phyloP scores from a whole-genome alignment of 2,888 invertebrate species.

The Sphecodes monilicornis region DNA sequence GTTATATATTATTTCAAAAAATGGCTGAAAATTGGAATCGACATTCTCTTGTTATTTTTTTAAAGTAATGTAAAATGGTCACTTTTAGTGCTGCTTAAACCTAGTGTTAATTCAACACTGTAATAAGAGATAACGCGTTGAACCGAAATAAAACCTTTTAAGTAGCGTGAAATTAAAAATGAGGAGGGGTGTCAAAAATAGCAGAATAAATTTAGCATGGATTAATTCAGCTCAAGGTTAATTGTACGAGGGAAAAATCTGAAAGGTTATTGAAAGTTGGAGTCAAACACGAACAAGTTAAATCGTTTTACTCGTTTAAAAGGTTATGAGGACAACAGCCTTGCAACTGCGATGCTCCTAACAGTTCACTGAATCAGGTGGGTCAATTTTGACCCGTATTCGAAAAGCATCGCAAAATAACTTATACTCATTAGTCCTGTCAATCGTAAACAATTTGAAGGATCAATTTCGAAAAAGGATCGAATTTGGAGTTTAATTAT shows the following conservation, averaged over 20 bases:
- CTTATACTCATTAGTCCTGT: neutral
- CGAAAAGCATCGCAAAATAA: neutral
- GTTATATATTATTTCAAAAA: too few relatives aligned
- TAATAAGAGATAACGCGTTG: too few relatives aligned
- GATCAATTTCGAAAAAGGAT: too few relatives aligned
- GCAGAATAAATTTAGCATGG: neutral
- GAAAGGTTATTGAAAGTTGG: neutral
- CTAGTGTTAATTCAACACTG: too few relatives aligned
- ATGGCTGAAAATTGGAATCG: too few relatives aligned
- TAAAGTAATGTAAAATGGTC: too few relatives aligned
- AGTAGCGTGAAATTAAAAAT: neutral
- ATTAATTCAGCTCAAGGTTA: neutral
- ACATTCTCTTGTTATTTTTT: too few relatives aligned
- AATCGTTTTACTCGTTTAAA: neutral
- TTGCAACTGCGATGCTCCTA: neutral
- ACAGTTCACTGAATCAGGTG: neutral
- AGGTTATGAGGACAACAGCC: conserved; percentile 6
- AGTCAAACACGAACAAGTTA: neutral
- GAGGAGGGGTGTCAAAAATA: neutral
- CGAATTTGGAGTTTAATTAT: neutral
- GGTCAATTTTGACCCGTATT: neutral
- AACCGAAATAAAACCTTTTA: neutral
- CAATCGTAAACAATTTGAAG: neutral
- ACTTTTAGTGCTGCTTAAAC: too few relatives aligned
- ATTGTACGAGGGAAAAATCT: neutral